Base-by-base conservation (phyloP, 2,797 vertebrate genomes). In the Sibirionetta formosa region DNA sequence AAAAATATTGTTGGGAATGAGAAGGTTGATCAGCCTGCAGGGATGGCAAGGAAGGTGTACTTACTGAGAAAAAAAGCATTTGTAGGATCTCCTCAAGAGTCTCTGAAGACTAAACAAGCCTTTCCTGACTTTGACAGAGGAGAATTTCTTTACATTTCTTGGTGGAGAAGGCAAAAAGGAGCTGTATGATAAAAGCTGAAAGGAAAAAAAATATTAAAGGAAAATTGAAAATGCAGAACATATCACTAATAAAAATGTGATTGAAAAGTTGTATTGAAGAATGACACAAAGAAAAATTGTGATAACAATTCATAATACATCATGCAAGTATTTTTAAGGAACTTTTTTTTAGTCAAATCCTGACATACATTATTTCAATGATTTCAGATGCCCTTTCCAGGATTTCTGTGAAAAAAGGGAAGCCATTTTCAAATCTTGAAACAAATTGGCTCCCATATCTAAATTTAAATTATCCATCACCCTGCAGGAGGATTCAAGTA, bases 401-500 rank as follows among this genome's bases (percentile, higher is more conserved):
- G 53, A 88, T 92, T 97, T 87, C 93, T 91, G 77, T 61, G 76
- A 76, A 72, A 76, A 20, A 50, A 87, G 88, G 44, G 66, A 79
- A 94, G 40, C 56, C 92, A 83, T 96, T 94, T 93, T 93, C 64
- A 90, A 82, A 93, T 60, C 75, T 82, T 96, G 93, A 97, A 97
- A 94, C 72, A 91, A 95, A 90, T 88, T 81, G 88, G 96, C 93
- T 96, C 66, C 94, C 93, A 91, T 96, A 93, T 90, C 79, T 93
- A 95, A 95, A 86, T 93, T 96, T 97, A 97, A 97, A 97, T 97
- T 85, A 94, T 96, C 96, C 96, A 94, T 95, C 96, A 86, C 96
- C 90, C 89, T 79, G 90, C 90, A 84, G 51, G 90, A 93, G 71
- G 94, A 97, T 93, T 97, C 96, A 93, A 96, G 91, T 83, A 95